Conservation (phyloP, 2,113 vertebrate genomes). For the Amphilophus citrinellus region DNA sequence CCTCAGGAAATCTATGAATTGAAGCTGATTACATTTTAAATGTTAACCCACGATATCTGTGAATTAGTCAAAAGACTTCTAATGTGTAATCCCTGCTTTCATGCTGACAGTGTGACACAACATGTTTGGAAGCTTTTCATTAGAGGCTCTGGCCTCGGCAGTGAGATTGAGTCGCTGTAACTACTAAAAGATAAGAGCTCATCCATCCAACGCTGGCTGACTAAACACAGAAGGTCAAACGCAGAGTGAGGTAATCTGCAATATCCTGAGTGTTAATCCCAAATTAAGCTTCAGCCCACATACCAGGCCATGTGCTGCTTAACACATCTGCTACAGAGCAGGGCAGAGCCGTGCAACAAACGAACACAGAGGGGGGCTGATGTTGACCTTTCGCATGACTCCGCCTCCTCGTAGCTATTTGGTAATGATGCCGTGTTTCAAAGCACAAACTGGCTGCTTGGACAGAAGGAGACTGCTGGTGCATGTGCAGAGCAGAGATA, state of each 20-base stretch:
- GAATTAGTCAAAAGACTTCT: slow-evolving; percentile 33
- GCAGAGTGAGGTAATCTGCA: slow-evolving; percentile 67
- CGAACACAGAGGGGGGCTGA: not conserved
- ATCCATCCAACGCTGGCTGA: slow-evolving; percentile 40
- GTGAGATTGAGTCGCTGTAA: slow-evolving; percentile 39
- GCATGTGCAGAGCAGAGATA: not conserved
- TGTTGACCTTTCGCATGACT: slow-evolving; percentile 40
- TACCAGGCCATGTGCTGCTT: slow-evolving; percentile 58
- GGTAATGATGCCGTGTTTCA: slow-evolving; percentile 4
- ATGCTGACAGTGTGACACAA: slow-evolving; percentile 35
- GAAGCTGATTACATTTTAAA: slow-evolving; percentile 26
- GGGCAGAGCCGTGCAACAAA: not conserved
- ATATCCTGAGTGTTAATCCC: slow-evolving; percentile 69
- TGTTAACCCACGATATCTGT: slow-evolving; percentile 21
- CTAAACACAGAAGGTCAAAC: slow-evolving; percentile 61
- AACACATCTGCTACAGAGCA: slow-evolving; percentile 32
- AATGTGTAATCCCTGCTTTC: slow-evolving; percentile 42
- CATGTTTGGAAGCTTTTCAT: slow-evolving; percentile 36
- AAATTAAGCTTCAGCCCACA: slow-evolving; percentile 66
- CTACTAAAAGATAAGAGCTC: slow-evolving; percentile 60
- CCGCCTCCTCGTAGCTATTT: not conserved
- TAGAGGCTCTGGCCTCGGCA: not conserved
- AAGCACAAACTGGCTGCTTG: not conserved
- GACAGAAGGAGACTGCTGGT: not conserved
- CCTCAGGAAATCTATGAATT: not conserved